Evolutionary conservation across 1,140 invertebrate species (phyloP), one percentile per base, ranked within the genome.

Genomic region (Galleria mellonella): DNA sequence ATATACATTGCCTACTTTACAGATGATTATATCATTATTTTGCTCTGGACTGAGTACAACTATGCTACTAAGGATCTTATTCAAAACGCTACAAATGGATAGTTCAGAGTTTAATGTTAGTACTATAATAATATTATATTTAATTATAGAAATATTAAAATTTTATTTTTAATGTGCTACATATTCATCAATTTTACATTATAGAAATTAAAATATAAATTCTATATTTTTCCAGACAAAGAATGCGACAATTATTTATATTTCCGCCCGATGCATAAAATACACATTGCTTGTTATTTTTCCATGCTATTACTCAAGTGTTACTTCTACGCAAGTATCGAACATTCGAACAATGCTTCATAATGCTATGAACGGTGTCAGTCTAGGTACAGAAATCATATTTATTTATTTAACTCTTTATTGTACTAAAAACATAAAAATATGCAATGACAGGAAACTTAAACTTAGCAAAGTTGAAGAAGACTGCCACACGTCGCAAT

Each of bases 1-100:
- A 23, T 6, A 23, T 23, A 3, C 6, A 23, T 3, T 23, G 6
- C 2, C 6, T 23, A 23, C 6, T 2, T 72, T 68, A n/a, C 46
- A 74, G 71, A 60, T 74, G 53, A 33, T 70, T 12, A 15, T 62
- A 13, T 59, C 62, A 17, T 29, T 65, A 6, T 33, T 62, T 12
- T 49, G 57, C n/a, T 59, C 70, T 4, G 64, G 57, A 8, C 23
- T 71, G 10, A 49, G 54, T 0, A 69, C 59, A 1, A 71, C 53
- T 10, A 50, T 73, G 43, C 38, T 71, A 6, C 14, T 68, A 12
- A 73, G 62, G 32, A 48, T 44, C 12, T 15, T 53, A 5, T 55
- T 67, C 0, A 55, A 29, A 39, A 43, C 48, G 10, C 49, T 70
- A 33, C 57, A 67, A 46, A 43, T 37, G 0, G 11, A 40, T 27